Evolutionary conservation across 2,888 invertebrate species (phyloP).

Genomic region (Sericinus montela): DNA sequence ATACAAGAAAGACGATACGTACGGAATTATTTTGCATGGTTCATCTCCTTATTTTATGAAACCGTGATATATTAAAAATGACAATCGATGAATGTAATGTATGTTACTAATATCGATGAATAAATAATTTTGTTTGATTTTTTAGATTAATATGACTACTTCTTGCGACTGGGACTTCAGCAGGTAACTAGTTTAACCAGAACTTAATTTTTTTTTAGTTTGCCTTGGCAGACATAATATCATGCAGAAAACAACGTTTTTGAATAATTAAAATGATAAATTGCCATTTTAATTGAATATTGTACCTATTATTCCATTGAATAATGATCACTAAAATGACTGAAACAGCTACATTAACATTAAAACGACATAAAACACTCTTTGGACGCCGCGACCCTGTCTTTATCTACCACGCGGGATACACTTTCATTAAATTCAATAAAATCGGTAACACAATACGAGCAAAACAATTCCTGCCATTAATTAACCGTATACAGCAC

Average conservation of each 20-base stretch:
- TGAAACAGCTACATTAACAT: slow-evolving; percentile 34
- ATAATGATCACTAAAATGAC: slow-evolving; percentile 6
- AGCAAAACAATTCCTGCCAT: slow-evolving; percentile 49
- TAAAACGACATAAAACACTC: slow-evolving; percentile 41
- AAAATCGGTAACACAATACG: slow-evolving; percentile 36
- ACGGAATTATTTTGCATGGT: too few species aligned
- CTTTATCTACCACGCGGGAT: slow-evolving; percentile 24
- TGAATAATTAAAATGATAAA: background rate
- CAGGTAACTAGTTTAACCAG: too few species aligned
- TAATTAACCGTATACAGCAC: slow-evolving; percentile 53
- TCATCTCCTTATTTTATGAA: too few species aligned
- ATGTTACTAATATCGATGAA: too few species aligned
- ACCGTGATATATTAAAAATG: too few species aligned
- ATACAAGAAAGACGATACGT: too few species aligned
- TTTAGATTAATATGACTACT: too few species aligned
- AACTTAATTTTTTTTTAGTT: too few species aligned
- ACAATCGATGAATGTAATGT: too few species aligned
- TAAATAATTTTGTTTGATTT: too few species aligned
- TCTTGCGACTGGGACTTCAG: too few species aligned
- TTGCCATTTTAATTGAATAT: too few species aligned
- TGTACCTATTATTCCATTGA: slow-evolving; percentile 10
- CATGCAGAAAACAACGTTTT: background rate
- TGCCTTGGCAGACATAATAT: background rate
- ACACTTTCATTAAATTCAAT: slow-evolving; percentile 36
- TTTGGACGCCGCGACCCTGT: slow-evolving; percentile 9